Percentiles rank a stretch among this genome's conserved stretches.
Evolutionary conservation across 1,140 invertebrate genomes (phyloP).

Genomic region (Periplaneta americana): DNA sequence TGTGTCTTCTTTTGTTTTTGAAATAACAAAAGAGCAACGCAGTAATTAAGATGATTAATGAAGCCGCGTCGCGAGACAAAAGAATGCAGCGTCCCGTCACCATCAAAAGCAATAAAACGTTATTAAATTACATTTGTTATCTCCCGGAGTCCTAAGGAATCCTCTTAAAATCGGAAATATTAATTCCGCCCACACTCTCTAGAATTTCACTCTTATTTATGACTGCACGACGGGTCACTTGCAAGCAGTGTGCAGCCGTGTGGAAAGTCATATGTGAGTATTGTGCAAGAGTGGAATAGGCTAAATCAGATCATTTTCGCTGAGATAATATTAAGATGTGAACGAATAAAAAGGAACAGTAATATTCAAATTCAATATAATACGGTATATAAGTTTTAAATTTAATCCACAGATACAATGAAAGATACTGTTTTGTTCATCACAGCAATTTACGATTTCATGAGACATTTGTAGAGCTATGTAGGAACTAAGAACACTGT

Average conservation of each 20-base stretch:
- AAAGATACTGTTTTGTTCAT: too few species aligned
- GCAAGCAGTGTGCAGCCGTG: not conserved
- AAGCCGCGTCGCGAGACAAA: not conserved
- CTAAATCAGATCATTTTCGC: too few species aligned
- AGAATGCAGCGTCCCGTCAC: not conserved
- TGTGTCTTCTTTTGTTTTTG: not conserved
- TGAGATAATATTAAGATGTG: too few species aligned
- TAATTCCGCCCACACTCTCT: too few species aligned
- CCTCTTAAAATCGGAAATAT: not conserved
- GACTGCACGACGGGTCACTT: not conserved
- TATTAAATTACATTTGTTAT: not conserved
- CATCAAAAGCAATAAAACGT: not conserved
- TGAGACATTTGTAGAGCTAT: too few species aligned
- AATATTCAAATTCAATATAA: too few species aligned
- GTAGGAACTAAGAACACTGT: too few species aligned
- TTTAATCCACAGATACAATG: too few species aligned
- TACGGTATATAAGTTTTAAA: too few species aligned
- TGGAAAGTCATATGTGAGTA: too few species aligned
- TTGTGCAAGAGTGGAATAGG: not conserved
- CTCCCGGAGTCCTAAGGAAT: not conserved
- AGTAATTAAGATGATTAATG: not conserved
- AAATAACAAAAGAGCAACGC: not conserved
- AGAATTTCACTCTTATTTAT: not conserved
- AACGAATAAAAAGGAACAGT: too few species aligned
- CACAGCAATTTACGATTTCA: too few species aligned